Evolutionary conservation across 2,113 vertebrate species (phyloP), one percentile per base, ranked within the genome.

Genomic region (Platichthys stellatus): DNA sequence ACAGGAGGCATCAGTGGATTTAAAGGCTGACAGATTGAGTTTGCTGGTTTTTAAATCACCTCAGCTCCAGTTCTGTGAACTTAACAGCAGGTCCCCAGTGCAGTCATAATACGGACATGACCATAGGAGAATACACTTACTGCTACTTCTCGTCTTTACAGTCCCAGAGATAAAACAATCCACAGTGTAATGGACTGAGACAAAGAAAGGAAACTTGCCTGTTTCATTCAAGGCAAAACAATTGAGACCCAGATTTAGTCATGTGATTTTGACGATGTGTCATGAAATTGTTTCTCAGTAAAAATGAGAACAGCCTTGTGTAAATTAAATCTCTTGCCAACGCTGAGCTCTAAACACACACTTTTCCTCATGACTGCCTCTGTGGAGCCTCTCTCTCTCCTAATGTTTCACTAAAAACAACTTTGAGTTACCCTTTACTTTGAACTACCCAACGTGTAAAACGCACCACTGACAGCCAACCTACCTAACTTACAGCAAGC

Each of bases 341-440:
- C 24, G 63, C 20, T 47, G 53, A 62, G n/a, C 24, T n/a, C 21
- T 2, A 13, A 79, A 71, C n/a, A 70, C 47, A 80, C 66, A 35
- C 23, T 21, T 71, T n/a, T 40, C 5, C 13, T 18, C 11, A 59
- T 53, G 49, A 12, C 51, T 4, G 58, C 66, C 70, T 72, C 63
- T 69, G 45, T 8, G 61, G 23, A 82, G 65, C 57, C 35, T 11
- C 56, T 60, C 45, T 59, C 31, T 66, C 57, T 59, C 59, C 4
- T 18, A 13, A 18, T 4, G 13, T 71, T 3, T 72, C 3, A 49
- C 21, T 40, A 64, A 31, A 64, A 28, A 28, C 64, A 51, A 35
- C 20, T 23, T 7, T 43, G 45, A 49, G 45, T 15, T 47, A 1
- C 15, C 13, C 45, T 31, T 31, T 31, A 31, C 5, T 28, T 7